Base-by-base conservation (phyloP, 2,113 vertebrate genomes). In the Alexandromys fortis region DNA sequence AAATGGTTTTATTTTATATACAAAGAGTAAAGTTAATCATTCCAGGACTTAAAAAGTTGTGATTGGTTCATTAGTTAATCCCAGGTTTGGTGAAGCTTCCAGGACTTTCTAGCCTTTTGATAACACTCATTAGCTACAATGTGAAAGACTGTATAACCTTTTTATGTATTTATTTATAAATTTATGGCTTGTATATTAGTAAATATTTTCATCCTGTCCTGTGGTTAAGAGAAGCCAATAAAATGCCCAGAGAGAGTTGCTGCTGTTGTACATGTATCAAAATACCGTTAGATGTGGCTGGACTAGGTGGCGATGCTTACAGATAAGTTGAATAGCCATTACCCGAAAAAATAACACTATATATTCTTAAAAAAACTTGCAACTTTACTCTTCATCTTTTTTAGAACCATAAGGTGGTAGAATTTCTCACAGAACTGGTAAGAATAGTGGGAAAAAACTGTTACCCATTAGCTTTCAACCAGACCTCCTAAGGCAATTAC, bases 11-110 rank as follows among this genome's bases (percentile, higher is more conserved):
- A 75, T 90, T 79, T 89, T 55, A 1, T 33, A 28, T 72, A 68
- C 81, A 92, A 78, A 93, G 86, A 90, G 30, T 79, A 58, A 61
- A 68, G 11, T 76, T 88, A 65, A 52, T 72, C 49, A 70, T 0
- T 22, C 21, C n/a, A 70, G 28, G 19, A 22, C 6, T 26, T 61
- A 45, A 55, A 88, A 85, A 78, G 33, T 45, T 63, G 4, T 87
- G 68, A 81, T 21, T 65, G 10, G 19, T 24, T 94, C 81, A 42
- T 61, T 42, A 90, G 35, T 16, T 10, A 11, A 68, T 19, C 38
- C 72, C 6, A 24, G 21, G 16, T 28, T 28, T 76, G 47, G 65
- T 7, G 16, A 89, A 68, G 10, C 26, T 86, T 85, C 4, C 12
- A 38, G 11, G 4, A 33, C 26, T 42, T 86, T 21, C 5, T 5